Evolutionary conservation across 2,113 vertebrate species (phyloP), one percentile per base, ranked within the genome.

Genomic region (Megaptera novaeangliae): DNA sequence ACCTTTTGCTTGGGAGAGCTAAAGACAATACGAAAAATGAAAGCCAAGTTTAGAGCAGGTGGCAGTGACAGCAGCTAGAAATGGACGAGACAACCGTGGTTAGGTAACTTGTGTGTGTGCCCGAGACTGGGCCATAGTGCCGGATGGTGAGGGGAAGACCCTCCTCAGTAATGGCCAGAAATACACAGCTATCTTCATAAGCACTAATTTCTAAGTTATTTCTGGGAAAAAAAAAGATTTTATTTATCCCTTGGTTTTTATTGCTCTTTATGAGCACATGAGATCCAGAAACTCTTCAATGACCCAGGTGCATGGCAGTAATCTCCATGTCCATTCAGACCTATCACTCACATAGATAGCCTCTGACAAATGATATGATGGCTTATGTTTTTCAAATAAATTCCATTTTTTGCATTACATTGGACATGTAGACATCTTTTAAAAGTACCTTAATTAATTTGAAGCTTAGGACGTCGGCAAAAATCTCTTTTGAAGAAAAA

Each of bases 401-500:
- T 59, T 84, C 21, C 41, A 5, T 75, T 74, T 3, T 95, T 71
- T 55, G 20, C 18, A 49, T 80, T 46, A 91, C 12, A 44, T 3
- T 52, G 20, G n/a, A 81, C 21, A 52, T 8, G 13, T 61, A 89
- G 68, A 36, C 31, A 61, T 9, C 34, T 88, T 95, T 77, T 46
- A 44, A 82, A 95, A 89, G 39, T 21, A 39, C 18, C 52, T 71
- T 75, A 31, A 63, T 34, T 83, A 78, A 59, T 68, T 55, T 66
- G 69, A 96, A 88, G 55, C 46, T 87, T 59, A n/a, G 61, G 64
- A 57, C 88, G 2, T 77, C 89, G 44, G 64, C 78, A 74, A 95
- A 96, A 96, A 74, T 63, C 52, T 93, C 69, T 88, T 63, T 59
- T 17, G 20, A 41, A 78, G 29, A 84, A 89, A 61, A 88, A 63